Evolutionary conservation across 2,888 invertebrate species (phyloP), one percentile per base, ranked within the genome.

Genomic region (Calliopum simillimum): DNA sequence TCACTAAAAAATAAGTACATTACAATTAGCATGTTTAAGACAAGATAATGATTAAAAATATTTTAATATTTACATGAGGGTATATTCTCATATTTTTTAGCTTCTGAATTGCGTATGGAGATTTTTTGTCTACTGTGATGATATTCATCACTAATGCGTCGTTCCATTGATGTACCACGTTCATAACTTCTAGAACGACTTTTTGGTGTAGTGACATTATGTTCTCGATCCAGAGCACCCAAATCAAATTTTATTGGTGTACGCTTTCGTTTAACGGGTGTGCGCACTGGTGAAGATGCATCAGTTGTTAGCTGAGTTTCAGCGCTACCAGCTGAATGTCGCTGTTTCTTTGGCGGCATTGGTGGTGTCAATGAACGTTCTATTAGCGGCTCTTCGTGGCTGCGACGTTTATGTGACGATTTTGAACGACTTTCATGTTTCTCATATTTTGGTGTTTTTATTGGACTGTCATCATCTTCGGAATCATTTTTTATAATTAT

Each of bases 21-120:
- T 33, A 6, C 33, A 33, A 33, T 8, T 33, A 33, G 1, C 5
- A 33, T 33, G 8, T 33, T 6, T 33, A 33, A 6, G n/a, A n/a
- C n/a, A n/a, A n/a, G n/a, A 33, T 8, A 8, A 33, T 33, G 8
- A 2, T 65, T 62, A 11, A 13, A 62, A 21, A 4, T 43, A 11
- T 6, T 58, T 44, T 44, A 51, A 16, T 58, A 82, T 90, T 89
- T 85, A 90, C 90, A 79, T 64, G 90, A 87, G 2, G 90, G 90
- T 69, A 90, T 77, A 56, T 89, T 83, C 75, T 90, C 90, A 80
- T 90, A 90, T 86, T 90, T 90, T 74, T 88, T 83, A 47, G 81
- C 79, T 72, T 89, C 88, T 0, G 81, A 83, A 77, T 88, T 89
- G 16, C 88, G 88, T 21, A 88, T 89, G 6, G 83, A 81, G 41